These are phyloP conservation scores for Alauda arvensis DNA, from an alignment of 2,797 vertebrate species.

Conservation along the genomic window DNA sequence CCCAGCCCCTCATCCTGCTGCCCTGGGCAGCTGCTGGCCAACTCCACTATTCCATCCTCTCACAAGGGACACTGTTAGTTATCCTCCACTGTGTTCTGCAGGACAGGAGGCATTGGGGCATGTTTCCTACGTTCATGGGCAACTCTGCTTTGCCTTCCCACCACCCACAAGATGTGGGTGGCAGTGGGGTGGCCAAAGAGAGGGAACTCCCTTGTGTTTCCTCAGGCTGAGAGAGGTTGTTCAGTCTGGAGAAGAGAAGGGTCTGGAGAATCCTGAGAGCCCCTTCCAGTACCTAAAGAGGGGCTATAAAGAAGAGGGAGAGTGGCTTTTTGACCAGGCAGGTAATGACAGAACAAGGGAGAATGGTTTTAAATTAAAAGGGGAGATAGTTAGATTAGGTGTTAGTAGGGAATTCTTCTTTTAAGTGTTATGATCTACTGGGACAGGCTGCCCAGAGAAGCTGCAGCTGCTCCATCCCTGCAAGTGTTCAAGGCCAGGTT, in stretches of 20 bases:
- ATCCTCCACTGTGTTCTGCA: background rate
- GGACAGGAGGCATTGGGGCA: background rate
- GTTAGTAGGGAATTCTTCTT: background rate
- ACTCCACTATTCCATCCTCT: background rate
- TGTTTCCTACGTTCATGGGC: fast-evolving
- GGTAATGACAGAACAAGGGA: background rate
- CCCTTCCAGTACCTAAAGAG: background rate
- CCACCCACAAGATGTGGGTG: fast-evolving
- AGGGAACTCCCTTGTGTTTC: background rate
- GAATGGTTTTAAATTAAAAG: background rate
- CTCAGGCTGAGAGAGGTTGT: background rate
- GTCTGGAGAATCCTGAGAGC: background rate
- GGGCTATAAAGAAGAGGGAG: background rate
- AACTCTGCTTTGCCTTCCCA: background rate
- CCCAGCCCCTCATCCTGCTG: background rate
- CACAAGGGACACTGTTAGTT: fast-evolving
- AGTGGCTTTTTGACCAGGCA: background rate
- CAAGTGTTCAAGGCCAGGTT: background rate
- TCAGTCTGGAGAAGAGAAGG: background rate
- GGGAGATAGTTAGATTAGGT: background rate
- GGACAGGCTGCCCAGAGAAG: background rate
- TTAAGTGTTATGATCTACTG: background rate
- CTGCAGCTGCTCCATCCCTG: background rate
- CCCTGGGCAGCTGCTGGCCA: background rate
- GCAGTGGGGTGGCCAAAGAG: background rate